Evolutionary conservation across 2,888 invertebrate species (phyloP), one percentile per base, ranked within the genome.

Genomic region (Lithophane socia): DNA sequence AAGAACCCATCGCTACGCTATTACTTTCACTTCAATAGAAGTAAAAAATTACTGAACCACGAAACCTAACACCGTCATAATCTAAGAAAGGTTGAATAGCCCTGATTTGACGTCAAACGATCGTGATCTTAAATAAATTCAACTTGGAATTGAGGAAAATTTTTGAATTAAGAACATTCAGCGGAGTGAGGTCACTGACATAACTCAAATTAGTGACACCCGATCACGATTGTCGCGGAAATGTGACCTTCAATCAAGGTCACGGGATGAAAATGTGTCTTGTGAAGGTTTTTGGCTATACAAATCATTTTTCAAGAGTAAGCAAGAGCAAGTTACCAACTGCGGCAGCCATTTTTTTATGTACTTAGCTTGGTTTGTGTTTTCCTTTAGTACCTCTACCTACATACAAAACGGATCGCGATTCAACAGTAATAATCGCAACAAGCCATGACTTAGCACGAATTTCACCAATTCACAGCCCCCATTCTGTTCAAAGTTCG

Each of bases 151-250:
- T 66, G 72, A 83, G 64, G 73, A 77, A 42, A 49, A 12, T 61
- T 78, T 80, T 85, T 42, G 69, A 79, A 79, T 80, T 73, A 70
- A 76, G 86, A 76, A 83, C 73, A 77, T 80, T 60, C 63, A 61
- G 42, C 63, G 72, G 75, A 73, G 67, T 70, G 52, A 76, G 88
- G 85, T 83, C 85, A 85, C n/a, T 83, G 85, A 83, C 86, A 80
- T 82, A 80, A 85, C 74, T 81, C 77, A 81, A 77, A 77, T 83
- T 66, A 79, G 74, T 85, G 75, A 68, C 54, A 67, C n/a, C 21
- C 42, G 66, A 72, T 75, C 73, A 63, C 68, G 79, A 75, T 58
- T 82, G 54, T 72, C 74, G 66, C 73, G 42, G 75, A 77, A 77
- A 74, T 60, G 54, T 74, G 78, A 63, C 82, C 82, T 84, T 82